Base-by-base conservation (phyloP, 2,113 vertebrate species). In the Rostratula benghalensis region DNA sequence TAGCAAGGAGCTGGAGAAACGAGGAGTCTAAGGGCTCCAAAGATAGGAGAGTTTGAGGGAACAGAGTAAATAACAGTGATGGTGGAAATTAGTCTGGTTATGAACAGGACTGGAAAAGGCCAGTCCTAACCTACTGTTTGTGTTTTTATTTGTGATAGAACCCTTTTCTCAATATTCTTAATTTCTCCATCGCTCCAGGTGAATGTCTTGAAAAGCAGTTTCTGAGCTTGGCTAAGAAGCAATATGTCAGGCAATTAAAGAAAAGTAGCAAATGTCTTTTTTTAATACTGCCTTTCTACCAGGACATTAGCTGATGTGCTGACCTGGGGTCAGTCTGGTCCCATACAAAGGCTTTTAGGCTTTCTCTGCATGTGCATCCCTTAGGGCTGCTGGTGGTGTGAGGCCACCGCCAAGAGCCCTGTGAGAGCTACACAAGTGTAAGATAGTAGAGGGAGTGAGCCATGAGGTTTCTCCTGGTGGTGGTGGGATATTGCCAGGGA, bases 261-360 rank as follows among this genome's bases (percentile, higher is more conserved):
- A 11, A 60, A 92, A 91, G 24, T 18, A 79, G 35, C 35, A 85
- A 94, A 90, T 75, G 64, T 8, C 51, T 87, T 35, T 3, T 77
- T 93, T 83, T 50, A 87, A 70, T 63, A 22, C 4, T 74, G 28
- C 25, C 8, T 76, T 93, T 70, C 85, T 63, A 77, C 28, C 23
- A 81, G 76, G 41, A 54, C 15, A 18, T 19, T 90, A 86, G n/a
- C 46, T 86, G 45, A 33, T 86, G 41, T 83, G 41, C 70, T 89
- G 80, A 91, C 69, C 83, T 81, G 39, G 27, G 60, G 39, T 92
- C 64, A 92, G 39, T 60, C 61, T 84, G 53, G 65, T 84, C 81
- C 43, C 27, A 93, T 13, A 94, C 91, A 87, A 91, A 91, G 43
- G 21, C 43, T 86, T 83, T 89, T 27, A 86, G 79, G 41, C 30